Evolutionary conservation across 2,888 invertebrate genomes (phyloP).

Genomic region (Caenorhabditis afra): DNA sequence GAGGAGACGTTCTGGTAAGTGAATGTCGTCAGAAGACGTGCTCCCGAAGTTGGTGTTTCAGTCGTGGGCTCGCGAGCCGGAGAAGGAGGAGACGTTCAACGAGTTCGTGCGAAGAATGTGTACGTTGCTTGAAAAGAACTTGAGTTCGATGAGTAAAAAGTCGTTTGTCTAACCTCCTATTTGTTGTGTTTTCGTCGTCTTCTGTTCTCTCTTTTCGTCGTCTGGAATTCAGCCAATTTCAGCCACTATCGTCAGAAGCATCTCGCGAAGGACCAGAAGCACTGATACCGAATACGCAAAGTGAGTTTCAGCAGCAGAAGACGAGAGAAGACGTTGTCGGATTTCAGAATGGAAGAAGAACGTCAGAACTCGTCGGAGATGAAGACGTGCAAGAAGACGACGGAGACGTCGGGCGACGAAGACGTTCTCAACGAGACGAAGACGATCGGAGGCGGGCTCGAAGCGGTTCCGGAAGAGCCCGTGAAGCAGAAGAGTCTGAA

Average conservation of each 20-base stretch:
- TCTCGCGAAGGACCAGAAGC: slow-evolving; percentile 55
- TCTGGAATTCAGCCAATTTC: slow-evolving; percentile 33
- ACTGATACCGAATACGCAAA: slow-evolving; percentile 56
- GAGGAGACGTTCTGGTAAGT: slow-evolving; percentile 90
- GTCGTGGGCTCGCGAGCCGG: slow-evolving; percentile 70
- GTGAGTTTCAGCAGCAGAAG: slow-evolving; percentile 24
- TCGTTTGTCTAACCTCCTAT: slow-evolving; percentile 6
- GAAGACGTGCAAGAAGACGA: slow-evolving; percentile 51
- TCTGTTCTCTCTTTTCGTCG: not conserved
- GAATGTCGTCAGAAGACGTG: too few relatives aligned
- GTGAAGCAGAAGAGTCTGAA: slow-evolving; percentile 34
- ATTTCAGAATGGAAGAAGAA: slow-evolving; percentile 66
- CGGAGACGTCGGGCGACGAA: slow-evolving; percentile 8
- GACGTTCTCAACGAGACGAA: slow-evolving; percentile 23
- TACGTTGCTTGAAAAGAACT: slow-evolving; percentile 54
- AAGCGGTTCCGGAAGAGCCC: slow-evolving; percentile 47
- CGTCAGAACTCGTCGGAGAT: slow-evolving; percentile 67
- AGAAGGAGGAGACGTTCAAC: slow-evolving; percentile 69
- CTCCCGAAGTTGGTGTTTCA: slow-evolving; percentile 17
- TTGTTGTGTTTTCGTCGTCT: not conserved
- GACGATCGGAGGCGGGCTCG: slow-evolving; percentile 22
- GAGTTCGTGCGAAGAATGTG: slow-evolving; percentile 69
- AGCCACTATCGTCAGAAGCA: slow-evolving; percentile 67
- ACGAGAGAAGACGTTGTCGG: not conserved
- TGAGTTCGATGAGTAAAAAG: slow-evolving; percentile 33